These are phyloP conservation scores for Ginglymostoma cirratum DNA, from an alignment of 2,113 vertebrate species.

Conservation along the genomic window DNA sequence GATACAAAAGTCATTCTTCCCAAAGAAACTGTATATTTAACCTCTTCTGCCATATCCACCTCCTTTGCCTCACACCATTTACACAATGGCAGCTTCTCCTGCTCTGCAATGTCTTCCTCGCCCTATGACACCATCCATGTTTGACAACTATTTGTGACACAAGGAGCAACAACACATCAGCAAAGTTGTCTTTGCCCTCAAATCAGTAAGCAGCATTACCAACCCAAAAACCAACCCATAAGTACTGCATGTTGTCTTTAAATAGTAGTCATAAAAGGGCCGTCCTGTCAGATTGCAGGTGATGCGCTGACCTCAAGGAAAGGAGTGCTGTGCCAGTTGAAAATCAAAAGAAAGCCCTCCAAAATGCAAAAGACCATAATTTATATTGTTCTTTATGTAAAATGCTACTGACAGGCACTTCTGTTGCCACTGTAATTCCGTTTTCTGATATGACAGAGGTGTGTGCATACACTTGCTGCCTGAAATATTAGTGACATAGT, in stretches of 20 bases:
- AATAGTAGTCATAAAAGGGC: background rate
- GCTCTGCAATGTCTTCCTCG: background rate
- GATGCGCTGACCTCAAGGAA: background rate
- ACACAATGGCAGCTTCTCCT: background rate
- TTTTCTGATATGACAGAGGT: background rate
- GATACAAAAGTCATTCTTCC: no score
- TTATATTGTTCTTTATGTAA: background rate
- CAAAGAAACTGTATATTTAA: background rate
- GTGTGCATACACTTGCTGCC: background rate
- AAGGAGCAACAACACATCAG: background rate
- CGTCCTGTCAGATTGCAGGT: no score
- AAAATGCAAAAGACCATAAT: background rate
- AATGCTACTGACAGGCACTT: no score
- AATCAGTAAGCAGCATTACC: background rate
- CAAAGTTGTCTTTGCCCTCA: no score
- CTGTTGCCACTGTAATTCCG: background rate
- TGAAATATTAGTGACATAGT: background rate
- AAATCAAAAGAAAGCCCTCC: background rate
- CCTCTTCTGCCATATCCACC: background rate
- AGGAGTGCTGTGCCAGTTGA: background rate
- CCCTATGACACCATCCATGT: background rate
- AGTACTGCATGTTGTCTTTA: background rate
- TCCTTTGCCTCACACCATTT: no score
- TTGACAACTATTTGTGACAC: background rate
- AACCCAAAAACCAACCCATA: background rate